phyloP scores from a whole-genome alignment of 2,113 vertebrate genomes.

The Lepidothrix coronata region DNA sequence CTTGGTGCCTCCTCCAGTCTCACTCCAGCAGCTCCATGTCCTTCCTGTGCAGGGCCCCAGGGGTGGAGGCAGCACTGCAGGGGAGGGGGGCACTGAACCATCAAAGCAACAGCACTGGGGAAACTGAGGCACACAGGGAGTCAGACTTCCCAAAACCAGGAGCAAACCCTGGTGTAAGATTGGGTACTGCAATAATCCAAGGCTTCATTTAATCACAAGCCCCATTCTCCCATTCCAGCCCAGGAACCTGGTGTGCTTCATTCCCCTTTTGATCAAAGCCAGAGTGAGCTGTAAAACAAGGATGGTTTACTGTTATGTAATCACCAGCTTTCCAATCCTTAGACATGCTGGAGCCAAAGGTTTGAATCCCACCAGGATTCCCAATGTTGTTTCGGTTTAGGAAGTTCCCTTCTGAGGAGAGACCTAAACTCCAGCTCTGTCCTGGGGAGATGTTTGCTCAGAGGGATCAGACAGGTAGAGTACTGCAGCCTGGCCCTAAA shows the following conservation, averaged over 20 bases:
- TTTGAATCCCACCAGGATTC: background rate
- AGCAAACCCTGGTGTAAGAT: background rate
- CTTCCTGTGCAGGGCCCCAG: background rate
- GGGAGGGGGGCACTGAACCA: background rate
- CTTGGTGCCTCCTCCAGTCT: background rate
- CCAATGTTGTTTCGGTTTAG: background rate
- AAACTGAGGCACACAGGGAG: background rate
- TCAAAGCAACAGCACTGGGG: background rate
- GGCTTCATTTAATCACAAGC: background rate
- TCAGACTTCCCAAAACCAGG: background rate
- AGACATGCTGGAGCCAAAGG: constrained; percentile 26
- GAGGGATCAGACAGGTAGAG: background rate
- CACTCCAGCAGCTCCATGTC: background rate
- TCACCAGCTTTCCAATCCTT: constrained; percentile 24
- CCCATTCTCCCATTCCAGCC: background rate
- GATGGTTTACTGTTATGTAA: constrained; percentile 42
- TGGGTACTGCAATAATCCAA: background rate
- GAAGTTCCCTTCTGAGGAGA: background rate
- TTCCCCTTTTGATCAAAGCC: constrained; percentile 18
- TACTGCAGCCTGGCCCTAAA: background rate
- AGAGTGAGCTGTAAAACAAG: background rate
- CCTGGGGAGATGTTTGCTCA: background rate
- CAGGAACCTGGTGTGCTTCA: background rate
- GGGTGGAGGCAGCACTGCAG: background rate
- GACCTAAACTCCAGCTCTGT: background rate